phyloP scores from a whole-genome alignment of 2,113 vertebrate genomes.

The human (Homo sapiens) region GRCh38 chr20:31715501-31716000 shows the following conservation, averaged over 20 bases:
- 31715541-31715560: background rate
- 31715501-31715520: background rate
- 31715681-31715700: slow-evolving; percentile 2
- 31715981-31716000: background rate
- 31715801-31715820: background rate
- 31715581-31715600: background rate
- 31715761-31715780: background rate
- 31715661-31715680: background rate
- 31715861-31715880: background rate
- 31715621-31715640: background rate
- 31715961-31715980: background rate
- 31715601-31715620: background rate
- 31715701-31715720: background rate
- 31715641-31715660: background rate
- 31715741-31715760: background rate
- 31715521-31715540: background rate
- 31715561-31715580: slow-evolving; percentile 9
- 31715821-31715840: background rate
- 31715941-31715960: background rate
- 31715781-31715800: background rate
- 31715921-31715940: background rate
- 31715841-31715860: background rate
- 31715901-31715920: background rate
- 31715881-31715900: background rate
- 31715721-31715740: slow-evolving; percentile 1